Percentiles rank a stretch among this genome's conserved stretches.
Evolutionary conservation across 1,140 invertebrate genomes (phyloP).

Genomic region (Hyphantria cunea): DNA sequence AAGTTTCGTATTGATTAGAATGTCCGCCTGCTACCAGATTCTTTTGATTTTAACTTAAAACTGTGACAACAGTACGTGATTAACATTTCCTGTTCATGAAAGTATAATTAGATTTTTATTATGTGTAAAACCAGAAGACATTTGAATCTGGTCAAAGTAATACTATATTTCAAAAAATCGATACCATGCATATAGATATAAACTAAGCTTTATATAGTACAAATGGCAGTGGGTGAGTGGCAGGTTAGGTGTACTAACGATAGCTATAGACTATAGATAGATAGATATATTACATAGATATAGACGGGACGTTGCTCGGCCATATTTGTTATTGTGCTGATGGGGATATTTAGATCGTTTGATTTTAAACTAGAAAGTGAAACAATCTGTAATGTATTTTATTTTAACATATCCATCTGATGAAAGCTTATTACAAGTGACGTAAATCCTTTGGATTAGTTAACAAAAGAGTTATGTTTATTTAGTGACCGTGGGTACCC

Average conservation of each 20-base stretch:
- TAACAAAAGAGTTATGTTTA: constrained; percentile 59
- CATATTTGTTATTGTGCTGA: constrained; percentile 81
- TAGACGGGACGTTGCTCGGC: constrained; percentile 66
- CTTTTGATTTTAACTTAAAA: too few relatives aligned
- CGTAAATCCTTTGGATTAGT: constrained; percentile 48
- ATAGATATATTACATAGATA: background rate
- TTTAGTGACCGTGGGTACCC: constrained; percentile 68
- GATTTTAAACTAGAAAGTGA: constrained; percentile 64
- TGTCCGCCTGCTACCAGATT: too few relatives aligned
- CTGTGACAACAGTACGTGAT: too few relatives aligned
- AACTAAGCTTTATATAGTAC: too few relatives aligned
- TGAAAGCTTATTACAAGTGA: constrained; percentile 51
- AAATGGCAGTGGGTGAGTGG: background rate
- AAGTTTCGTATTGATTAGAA: too few relatives aligned
- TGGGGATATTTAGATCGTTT: constrained; percentile 68
- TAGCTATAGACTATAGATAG: constrained; percentile 15
- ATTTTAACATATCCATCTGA: constrained; percentile 49
- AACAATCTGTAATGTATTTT: constrained; percentile 73
- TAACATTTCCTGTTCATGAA: too few relatives aligned
- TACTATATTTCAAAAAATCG: too few relatives aligned
- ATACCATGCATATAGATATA: too few relatives aligned
- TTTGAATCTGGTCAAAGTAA: too few relatives aligned
- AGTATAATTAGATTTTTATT: too few relatives aligned
- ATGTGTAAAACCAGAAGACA: too few relatives aligned
- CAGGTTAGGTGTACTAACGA: background rate